These are phyloP conservation scores for Alethe diademata DNA, from an alignment of 2,113 vertebrate species.

Conservation along the genomic window DNA sequence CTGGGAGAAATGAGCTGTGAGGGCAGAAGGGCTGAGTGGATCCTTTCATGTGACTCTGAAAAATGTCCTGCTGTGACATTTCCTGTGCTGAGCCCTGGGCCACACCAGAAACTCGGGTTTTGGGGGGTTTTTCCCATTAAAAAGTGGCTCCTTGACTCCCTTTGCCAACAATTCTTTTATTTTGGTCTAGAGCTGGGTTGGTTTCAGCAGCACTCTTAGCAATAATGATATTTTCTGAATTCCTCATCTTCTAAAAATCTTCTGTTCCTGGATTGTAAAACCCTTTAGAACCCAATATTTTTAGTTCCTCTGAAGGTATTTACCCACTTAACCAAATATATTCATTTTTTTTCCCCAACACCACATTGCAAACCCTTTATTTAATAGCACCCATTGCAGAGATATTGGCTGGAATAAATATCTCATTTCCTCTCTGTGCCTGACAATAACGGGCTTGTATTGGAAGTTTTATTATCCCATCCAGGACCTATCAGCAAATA, in stretches of 20 bases:
- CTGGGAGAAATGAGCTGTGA: neutral
- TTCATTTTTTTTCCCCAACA: neutral
- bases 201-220: neutral
- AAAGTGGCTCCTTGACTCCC: neutral
- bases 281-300: neutral
- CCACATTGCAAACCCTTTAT: neutral
- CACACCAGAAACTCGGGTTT: fast-evolving
- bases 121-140: fast-evolving
- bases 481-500: neutral
- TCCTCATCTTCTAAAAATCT: neutral
- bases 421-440: neutral
- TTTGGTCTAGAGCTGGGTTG: neutral
- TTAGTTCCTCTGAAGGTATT: neutral
- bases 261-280: neutral
- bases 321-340: neutral
- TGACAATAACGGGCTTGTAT: neutral
- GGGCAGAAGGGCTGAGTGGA: neutral
- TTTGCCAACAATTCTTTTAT: neutral
- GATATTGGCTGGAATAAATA: neutral
- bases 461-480: neutral
- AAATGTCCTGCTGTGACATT: neutral
- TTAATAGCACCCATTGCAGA: neutral
- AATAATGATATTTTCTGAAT: neutral
- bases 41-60: no score
- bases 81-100: fast-evolving